Conservation (phyloP, 1,140 invertebrate species). For the Probaryconus sp. region DNA sequence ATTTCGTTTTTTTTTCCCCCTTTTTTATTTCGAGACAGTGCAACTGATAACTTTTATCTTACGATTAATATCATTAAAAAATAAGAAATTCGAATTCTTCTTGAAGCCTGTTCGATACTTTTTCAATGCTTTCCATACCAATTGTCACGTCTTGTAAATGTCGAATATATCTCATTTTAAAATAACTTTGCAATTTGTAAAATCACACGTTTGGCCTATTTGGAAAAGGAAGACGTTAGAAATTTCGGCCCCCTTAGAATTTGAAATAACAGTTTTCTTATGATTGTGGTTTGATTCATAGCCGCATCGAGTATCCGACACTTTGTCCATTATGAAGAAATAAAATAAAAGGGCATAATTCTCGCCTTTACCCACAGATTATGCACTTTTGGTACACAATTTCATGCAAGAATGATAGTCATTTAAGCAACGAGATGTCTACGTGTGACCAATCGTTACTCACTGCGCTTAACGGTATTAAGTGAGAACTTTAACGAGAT, state of each 20-base stretch:
- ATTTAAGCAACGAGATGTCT: constrained; percentile 52
- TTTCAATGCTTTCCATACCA: too few species aligned
- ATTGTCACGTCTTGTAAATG: too few species aligned
- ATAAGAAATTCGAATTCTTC: too few species aligned
- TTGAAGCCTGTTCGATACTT: too few species aligned
- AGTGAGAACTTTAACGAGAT: constrained; percentile 63
- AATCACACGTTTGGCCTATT: too few species aligned
- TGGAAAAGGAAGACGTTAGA: too few species aligned
- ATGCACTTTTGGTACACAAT: constrained; percentile 58
- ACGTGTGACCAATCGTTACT: constrained; percentile 55
- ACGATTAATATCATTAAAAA: too few species aligned
- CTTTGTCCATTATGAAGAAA: constrained; percentile 6
- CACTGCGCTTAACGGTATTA: constrained; percentile 59
- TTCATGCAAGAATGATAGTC: constrained; percentile 55
- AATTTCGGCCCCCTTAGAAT: background rate
- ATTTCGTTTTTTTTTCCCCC: too few species aligned
- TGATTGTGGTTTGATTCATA: background rate
- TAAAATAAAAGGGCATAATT: constrained; percentile 37
- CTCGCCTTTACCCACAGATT: constrained; percentile 26
- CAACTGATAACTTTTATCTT: too few species aligned
- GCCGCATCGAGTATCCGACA: background rate
- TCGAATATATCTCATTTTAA: too few species aligned
- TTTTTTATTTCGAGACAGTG: too few species aligned
- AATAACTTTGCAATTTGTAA: too few species aligned
- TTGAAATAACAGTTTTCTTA: background rate